phyloP scores from a whole-genome alignment of 1,140 invertebrate genomes.

The Bombus haemorrhoidalis region DNA sequence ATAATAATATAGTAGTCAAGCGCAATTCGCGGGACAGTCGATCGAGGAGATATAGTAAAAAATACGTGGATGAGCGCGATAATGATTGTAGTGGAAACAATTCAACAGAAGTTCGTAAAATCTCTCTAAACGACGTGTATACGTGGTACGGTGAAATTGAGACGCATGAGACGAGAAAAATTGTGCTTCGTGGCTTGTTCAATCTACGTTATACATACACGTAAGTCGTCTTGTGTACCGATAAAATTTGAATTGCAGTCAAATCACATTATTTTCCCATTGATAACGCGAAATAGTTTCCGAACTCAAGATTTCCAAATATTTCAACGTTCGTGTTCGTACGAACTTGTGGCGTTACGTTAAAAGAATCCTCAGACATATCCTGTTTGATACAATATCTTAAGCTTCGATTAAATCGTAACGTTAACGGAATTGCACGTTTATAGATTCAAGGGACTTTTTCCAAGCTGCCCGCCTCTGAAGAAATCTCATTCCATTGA shows the following conservation, averaged over 20 bases:
- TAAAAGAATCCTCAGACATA: not conserved
- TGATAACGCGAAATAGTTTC: conserved; percentile 8
- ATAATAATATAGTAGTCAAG: conserved; percentile 48
- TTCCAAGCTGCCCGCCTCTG: not conserved
- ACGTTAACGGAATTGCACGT: not conserved
- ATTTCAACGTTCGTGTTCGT: not conserved
- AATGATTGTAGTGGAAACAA: conserved; percentile 25
- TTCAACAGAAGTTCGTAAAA: conserved; percentile 29
- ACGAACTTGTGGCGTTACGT: not conserved
- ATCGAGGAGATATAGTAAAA: conserved; percentile 59
- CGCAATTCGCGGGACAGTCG: conserved; percentile 57
- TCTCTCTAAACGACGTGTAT: conserved; percentile 31
- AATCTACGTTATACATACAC: conserved; percentile 58
- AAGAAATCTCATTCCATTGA: not conserved
- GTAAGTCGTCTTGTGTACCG: conserved; percentile 29
- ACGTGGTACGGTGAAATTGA: conserved; percentile 39
- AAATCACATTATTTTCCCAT: conserved; percentile 65
- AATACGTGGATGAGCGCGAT: conserved; percentile 46
- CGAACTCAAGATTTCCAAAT: not conserved
- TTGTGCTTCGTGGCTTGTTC: conserved; percentile 41
- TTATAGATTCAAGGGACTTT: not conserved
- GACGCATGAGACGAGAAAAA: conserved; percentile 27
- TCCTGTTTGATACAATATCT: not conserved
- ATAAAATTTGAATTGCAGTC: conserved; percentile 69
- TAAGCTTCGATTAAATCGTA: not conserved